These are phyloP conservation scores for Spongilla lacustris DNA, from an alignment of 37 sponge, comb jelly and placozoan genomes.

Conservation along the genomic window DNA sequence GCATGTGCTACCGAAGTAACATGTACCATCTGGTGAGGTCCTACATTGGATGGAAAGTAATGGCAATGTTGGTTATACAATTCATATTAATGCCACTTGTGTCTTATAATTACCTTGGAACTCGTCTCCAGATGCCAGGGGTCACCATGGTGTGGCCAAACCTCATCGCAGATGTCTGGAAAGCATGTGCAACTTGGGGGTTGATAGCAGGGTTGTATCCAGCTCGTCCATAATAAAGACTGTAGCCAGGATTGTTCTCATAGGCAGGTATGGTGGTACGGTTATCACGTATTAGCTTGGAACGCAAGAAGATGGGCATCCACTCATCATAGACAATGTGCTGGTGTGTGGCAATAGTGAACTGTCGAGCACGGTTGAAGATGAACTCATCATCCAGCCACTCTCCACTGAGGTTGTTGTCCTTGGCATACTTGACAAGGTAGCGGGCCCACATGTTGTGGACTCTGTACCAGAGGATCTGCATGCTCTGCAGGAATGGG, in stretches of 20 bases:
- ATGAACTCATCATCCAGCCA: conserved; percentile 84
- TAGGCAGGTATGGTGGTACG: background rate
- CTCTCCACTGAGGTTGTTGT: background rate
- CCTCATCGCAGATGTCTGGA: conserved; percentile 96
- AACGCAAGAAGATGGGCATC: conserved; percentile 86
- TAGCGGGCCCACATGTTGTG: conserved; percentile 86
- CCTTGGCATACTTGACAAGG: conserved; percentile 3
- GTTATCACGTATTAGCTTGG: conserved; percentile 37
- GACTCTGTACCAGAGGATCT: conserved; percentile 91
- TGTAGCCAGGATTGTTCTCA: conserved; percentile 52
- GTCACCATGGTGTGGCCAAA: conserved; percentile 95
- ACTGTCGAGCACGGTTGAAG: conserved; percentile 89
- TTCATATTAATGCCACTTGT: too few species aligned
- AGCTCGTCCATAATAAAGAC: conserved; percentile 49
- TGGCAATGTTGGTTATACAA: too few species aligned
- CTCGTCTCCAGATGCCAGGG: conserved; percentile 87
- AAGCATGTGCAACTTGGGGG: conserved; percentile 89
- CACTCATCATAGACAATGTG: conserved; percentile 83
- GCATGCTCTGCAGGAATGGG: conserved; percentile 87
- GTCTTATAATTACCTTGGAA: conserved; percentile 28
- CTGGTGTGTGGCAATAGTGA: conserved; percentile 95
- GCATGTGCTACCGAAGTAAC: too few species aligned
- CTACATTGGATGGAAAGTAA: too few species aligned
- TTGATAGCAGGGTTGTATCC: conserved; percentile 87
- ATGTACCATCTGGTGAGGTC: too few species aligned